A percentile compares a stretch with the other conserved stretches of the same genome.
Conservation (phyloP, 2,888 invertebrate species). For the Synergus laeviventris region DNA sequence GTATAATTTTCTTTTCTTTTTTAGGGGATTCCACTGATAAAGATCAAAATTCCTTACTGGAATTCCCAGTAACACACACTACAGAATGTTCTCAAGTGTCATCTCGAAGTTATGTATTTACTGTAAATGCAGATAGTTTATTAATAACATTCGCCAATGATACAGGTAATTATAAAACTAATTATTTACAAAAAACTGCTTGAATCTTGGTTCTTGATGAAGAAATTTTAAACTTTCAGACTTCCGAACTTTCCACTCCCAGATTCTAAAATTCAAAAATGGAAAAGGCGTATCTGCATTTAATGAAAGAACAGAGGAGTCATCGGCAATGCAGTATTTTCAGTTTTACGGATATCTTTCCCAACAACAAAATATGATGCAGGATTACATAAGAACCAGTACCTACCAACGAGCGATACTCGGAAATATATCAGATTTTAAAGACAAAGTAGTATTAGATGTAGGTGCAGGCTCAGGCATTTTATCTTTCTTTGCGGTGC, state of each 20-base stretch:
- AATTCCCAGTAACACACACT: slow-evolving; percentile 83
- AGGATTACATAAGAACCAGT: slow-evolving; percentile 98
- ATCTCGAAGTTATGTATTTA: slow-evolving; percentile 83
- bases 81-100: slow-evolving; percentile 86
- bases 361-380: slow-evolving; percentile 99
- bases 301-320: slow-evolving; percentile 97
- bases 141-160: slow-evolving; percentile 84
- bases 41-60: slow-evolving; percentile 77
- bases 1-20: slow-evolving; percentile 43
- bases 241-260: slow-evolving; percentile 85
- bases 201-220: not conserved
- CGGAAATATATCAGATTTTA: slow-evolving; percentile 94
- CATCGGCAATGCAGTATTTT: slow-evolving; percentile 99
- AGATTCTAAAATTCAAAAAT: slow-evolving; percentile 85
- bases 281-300: slow-evolving; percentile 90
- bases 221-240: slow-evolving; percentile 75
- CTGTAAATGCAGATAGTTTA: slow-evolving; percentile 84
- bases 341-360: slow-evolving; percentile 99
- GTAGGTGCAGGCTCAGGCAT: slow-evolving; percentile 99
- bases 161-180: slow-evolving; percentile 71
- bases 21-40: slow-evolving; percentile 65
- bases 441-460: slow-evolving; percentile 95
- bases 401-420: slow-evolving; percentile 98
- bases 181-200: not conserved
- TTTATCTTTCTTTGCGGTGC: slow-evolving; percentile 97